Evolutionary conservation across 1,140 invertebrate genomes (phyloP).

Genomic region (Calosoma granatense): DNA sequence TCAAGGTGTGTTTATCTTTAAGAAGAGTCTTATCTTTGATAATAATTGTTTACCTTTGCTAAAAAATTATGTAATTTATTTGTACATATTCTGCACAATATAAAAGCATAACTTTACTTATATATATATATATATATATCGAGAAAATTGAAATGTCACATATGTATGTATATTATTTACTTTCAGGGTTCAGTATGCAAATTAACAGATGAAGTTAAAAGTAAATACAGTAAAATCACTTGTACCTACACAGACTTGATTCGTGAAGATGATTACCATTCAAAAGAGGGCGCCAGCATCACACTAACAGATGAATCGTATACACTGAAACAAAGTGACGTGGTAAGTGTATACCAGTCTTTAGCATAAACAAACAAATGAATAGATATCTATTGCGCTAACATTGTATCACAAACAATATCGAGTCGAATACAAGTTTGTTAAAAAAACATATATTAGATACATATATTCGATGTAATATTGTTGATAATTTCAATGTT

Average conservation of each 20-base stretch:
- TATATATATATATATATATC: not conserved
- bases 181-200: constrained; percentile 39
- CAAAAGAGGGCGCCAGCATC: constrained; percentile 35
- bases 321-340: constrained; percentile 51
- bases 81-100: no score
- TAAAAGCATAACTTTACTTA: no score
- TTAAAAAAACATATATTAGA: not conserved
- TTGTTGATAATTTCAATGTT: no score
- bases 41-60: no score
- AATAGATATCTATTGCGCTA: constrained; percentile 13
- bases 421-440: no score
- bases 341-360: constrained; percentile 51
- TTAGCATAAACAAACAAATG: constrained; percentile 42
- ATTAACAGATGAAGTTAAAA: constrained; percentile 39
- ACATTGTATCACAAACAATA: constrained; percentile 1
- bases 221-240: constrained; percentile 38
- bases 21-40: not conserved
- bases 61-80: no score
- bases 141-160: not conserved
- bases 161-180: constrained; percentile 27
- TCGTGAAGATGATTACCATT: constrained; percentile 45
- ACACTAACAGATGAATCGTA: constrained; percentile 45
- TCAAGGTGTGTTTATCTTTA: not conserved
- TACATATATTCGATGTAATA: not conserved
- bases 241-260: constrained; percentile 52